These are phyloP conservation scores for Phortica magna DNA, from an alignment of 2,888 invertebrate species.

Conservation along the genomic window DNA sequence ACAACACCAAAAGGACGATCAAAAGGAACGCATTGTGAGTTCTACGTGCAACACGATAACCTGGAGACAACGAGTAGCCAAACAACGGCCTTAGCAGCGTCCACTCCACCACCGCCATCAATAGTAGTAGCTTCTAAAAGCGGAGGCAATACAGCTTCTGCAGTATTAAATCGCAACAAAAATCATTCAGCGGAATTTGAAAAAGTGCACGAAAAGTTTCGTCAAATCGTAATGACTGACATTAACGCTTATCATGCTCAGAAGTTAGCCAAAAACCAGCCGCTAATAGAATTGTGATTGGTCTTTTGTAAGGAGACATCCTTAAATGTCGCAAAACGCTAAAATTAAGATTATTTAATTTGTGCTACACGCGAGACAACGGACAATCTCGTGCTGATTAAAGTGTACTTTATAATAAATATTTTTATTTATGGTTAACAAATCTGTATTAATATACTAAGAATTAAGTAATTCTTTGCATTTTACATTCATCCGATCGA, in stretches of 20 bases:
- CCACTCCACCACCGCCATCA: constrained; percentile 43
- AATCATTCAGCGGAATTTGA: constrained; percentile 56
- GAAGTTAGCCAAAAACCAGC: constrained; percentile 62
- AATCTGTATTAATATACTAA: no score
- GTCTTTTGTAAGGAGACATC: background rate
- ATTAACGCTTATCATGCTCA: constrained; percentile 65
- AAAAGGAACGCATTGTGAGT: constrained; percentile 35
- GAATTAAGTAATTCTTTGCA: no score
- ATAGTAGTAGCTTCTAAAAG: constrained; percentile 42
- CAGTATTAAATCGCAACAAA: constrained; percentile 51
- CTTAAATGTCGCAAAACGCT: no score
- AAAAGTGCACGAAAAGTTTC: constrained; percentile 69
- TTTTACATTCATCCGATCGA: no score
- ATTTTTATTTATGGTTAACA: no score
- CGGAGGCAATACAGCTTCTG: constrained; percentile 45
- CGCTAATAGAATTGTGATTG: constrained; percentile 74
- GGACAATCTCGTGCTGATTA: no score
- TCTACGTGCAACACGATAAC: constrained; percentile 43
- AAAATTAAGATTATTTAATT: no score
- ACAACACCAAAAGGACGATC: background rate
- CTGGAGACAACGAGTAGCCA: background rate
- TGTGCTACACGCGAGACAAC: no score
- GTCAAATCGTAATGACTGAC: constrained; percentile 69
- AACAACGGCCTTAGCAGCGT: constrained; percentile 29
- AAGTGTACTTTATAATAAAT: no score